phyloP scores from a whole-genome alignment of 2,113 vertebrate species.

The Crocuta crocuta region DNA sequence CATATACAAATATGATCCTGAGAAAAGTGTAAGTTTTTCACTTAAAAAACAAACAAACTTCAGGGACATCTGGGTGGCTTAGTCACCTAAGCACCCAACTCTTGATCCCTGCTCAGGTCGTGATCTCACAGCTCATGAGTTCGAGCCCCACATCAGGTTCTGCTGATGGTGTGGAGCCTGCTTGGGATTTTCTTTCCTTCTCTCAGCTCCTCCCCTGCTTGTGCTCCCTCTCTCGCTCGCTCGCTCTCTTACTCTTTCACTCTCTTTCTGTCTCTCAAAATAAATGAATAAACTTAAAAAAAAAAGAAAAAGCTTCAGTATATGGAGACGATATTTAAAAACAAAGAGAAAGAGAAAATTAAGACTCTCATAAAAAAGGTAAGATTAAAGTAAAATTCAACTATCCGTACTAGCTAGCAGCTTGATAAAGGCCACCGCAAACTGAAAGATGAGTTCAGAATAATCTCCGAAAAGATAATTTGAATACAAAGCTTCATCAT shows the following conservation, averaged over 20 bases:
- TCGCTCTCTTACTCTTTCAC: too few relatives aligned
- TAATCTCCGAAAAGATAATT: neutral
- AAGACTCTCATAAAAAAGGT: neutral
- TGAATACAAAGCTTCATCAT: neutral
- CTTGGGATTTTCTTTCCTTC: too few relatives aligned
- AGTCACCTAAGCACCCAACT: too few relatives aligned
- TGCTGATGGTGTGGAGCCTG: too few relatives aligned
- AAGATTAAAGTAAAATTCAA: slow-evolving; percentile 1
- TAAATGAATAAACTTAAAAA: too few relatives aligned
- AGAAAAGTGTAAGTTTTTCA: slow-evolving; percentile 15
- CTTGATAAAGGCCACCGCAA: neutral
- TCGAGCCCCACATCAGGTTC: too few relatives aligned
- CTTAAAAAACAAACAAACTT: neutral
- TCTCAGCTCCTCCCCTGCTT: too few relatives aligned
- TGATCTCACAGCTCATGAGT: too few relatives aligned
- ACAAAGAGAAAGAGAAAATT: neutral
- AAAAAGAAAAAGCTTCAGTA: neutral
- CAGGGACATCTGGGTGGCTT: too few relatives aligned
- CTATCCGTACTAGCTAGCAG: neutral
- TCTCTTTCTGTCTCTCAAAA: too few relatives aligned
- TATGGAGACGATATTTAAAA: slow-evolving; percentile 22
- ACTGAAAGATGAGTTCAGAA: neutral
- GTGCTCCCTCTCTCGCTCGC: too few relatives aligned
- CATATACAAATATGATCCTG: neutral
- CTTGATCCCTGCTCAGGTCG: too few relatives aligned